phyloP scores from a whole-genome alignment of 2,797 vertebrate genomes.

The Brachyalestes nurse region DNA sequence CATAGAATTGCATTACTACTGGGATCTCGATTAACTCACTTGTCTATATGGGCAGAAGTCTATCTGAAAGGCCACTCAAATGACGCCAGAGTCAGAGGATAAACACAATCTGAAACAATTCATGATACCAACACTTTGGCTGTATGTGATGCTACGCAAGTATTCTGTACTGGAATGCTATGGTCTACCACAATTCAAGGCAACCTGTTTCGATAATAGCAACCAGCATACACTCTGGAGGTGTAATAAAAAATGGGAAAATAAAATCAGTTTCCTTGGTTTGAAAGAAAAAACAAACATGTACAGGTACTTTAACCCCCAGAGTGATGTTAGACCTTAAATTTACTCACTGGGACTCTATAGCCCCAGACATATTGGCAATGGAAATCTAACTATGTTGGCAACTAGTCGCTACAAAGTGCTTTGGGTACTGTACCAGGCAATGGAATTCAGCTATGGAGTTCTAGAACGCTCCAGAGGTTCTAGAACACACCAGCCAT shows the following conservation, averaged over 20 bases:
- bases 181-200: conserved; percentile 77
- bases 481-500: conserved; percentile 66
- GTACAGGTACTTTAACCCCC: conserved; percentile 15
- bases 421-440: conserved; percentile 83
- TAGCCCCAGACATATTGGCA: conserved; percentile 79
- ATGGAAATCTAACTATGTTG: conserved; percentile 84
- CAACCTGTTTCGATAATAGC: conserved; percentile 74
- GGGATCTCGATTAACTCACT: background rate
- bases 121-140: conserved; percentile 67
- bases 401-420: conserved; percentile 95
- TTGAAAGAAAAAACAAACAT: background rate
- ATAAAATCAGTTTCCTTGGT: conserved; percentile 20
- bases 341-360: conserved; percentile 4
- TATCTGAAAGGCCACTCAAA: conserved; percentile 41
- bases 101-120: conserved; percentile 33
- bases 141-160: conserved; percentile 82
- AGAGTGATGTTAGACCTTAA: conserved; percentile 16
- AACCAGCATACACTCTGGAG: conserved; percentile 69
- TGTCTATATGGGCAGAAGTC: conserved; percentile 40
- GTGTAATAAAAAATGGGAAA: conserved; percentile 56
- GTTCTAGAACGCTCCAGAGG: conserved; percentile 52
- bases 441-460: conserved; percentile 36
- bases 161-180: conserved; percentile 75
- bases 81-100: conserved; percentile 34
- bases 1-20: background rate